A percentile compares a stretch with the other conserved stretches of the same genome.
Evolutionary conservation across 2,113 vertebrate species (phyloP).

Genomic region (Trematomus loennbergii): DNA sequence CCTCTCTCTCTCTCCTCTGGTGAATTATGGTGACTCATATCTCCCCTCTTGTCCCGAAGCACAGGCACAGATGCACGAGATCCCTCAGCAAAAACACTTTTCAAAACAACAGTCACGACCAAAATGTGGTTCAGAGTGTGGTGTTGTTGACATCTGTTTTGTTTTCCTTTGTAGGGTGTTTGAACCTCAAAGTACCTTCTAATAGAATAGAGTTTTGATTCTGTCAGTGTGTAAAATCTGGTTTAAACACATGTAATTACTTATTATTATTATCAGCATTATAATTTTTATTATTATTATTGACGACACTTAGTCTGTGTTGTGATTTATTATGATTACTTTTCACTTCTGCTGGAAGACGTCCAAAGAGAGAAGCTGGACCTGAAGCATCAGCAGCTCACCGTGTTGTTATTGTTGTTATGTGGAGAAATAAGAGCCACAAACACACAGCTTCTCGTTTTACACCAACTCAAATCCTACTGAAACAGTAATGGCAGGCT

Average conservation of each 20-base stretch:
- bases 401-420: neutral
- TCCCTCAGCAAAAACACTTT: slow-evolving; percentile 11
- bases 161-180: slow-evolving; percentile 4
- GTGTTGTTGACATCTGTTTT: slow-evolving; percentile 10
- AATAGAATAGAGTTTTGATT: slow-evolving; percentile 8
- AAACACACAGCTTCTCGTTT: slow-evolving; percentile 4
- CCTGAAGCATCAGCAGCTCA: slow-evolving; percentile 31
- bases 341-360: slow-evolving; percentile 26
- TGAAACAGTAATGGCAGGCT: neutral
- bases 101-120: slow-evolving; percentile 23
- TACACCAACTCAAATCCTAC: neutral
- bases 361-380: slow-evolving; percentile 9
- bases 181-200: slow-evolving; percentile 2
- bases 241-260: too few species aligned
- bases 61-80: slow-evolving; percentile 6
- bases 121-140: slow-evolving; percentile 16
- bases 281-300: neutral
- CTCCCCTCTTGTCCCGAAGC: slow-evolving; percentile 23
- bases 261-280: neutral
- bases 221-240: neutral
- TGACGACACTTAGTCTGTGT: slow-evolving; percentile 16
- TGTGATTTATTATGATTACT: slow-evolving; percentile 30
- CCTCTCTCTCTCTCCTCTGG: neutral
- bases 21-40: slow-evolving; percentile 57
- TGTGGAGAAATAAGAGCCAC: slow-evolving; percentile 20